Conservation (phyloP, 2,797 vertebrate species). For the Allobates femoralis region DNA sequence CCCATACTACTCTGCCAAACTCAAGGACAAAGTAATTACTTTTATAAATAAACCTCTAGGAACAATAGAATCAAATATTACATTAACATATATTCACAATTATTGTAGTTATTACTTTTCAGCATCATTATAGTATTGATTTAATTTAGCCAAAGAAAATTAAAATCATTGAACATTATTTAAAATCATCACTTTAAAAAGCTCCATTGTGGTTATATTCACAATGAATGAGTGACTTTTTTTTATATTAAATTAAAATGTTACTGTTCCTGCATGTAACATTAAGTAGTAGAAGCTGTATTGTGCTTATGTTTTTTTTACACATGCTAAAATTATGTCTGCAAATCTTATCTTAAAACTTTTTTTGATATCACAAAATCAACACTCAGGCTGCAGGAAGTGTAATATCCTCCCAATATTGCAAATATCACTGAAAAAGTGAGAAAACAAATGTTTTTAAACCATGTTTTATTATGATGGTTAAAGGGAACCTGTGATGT, state of each 20-base stretch:
- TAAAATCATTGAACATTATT: not conserved
- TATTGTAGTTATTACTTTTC: slow-evolving; percentile 27
- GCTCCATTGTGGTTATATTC: not conserved
- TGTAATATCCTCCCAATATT: too few species aligned
- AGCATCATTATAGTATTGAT: slow-evolving; percentile 8
- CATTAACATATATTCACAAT: slow-evolving; percentile 39
- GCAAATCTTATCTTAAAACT: too few species aligned
- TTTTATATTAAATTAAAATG: not conserved
- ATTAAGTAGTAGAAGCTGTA: not conserved
- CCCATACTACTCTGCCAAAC: slow-evolving; percentile 27
- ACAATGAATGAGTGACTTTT: not conserved
- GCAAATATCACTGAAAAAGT: too few species aligned
- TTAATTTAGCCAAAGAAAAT: not conserved
- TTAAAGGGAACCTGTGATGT: too few species aligned
- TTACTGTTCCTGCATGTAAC: not conserved
- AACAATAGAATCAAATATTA: slow-evolving; percentile 44
- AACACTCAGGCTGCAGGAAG: too few species aligned
- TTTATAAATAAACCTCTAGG: slow-evolving; percentile 42
- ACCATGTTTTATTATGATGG: too few species aligned
- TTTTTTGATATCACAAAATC: too few species aligned
- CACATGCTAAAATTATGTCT: too few species aligned
- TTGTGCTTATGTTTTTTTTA: too few species aligned
- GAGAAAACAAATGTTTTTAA: too few species aligned
- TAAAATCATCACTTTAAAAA: not conserved
- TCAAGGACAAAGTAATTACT: slow-evolving; percentile 56